Percentiles rank a stretch among this genome's conserved stretches.
These are phyloP conservation scores for Myotis daubentonii DNA, from an alignment of 2,797 vertebrate species.

Conservation along the genomic window DNA sequence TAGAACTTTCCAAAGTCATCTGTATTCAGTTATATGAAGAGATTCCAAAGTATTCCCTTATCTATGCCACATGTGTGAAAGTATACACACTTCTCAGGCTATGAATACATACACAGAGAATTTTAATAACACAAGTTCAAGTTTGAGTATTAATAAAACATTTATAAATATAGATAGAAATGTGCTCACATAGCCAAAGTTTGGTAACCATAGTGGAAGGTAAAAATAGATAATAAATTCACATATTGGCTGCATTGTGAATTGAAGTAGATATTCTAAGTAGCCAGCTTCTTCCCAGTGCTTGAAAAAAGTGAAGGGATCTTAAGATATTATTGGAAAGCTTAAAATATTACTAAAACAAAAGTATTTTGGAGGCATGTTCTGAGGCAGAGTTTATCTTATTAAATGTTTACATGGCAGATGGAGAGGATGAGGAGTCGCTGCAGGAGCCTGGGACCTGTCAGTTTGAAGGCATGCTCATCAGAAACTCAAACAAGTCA, in stretches of 20 bases:
- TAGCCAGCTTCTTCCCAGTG: not conserved
- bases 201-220: not conserved
- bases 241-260: not conserved
- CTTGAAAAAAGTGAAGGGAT: not conserved
- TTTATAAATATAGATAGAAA: not conserved
- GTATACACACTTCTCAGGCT: not conserved
- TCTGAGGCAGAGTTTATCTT: not conserved
- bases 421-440: not conserved
- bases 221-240: not conserved
- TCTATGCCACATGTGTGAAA: not conserved
- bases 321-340: not conserved
- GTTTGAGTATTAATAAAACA: not conserved
- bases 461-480: not conserved
- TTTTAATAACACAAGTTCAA: not conserved
- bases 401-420: not conserved
- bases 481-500: not conserved
- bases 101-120: not conserved
- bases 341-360: not conserved
- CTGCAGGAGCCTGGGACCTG: not conserved
- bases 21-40: not conserved
- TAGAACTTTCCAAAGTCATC: not conserved
- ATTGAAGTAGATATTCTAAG: not conserved
- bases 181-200: not conserved
- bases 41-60: not conserved
- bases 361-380: not conserved